Evolutionary conservation across 1,140 invertebrate species (phyloP).

Genomic region (Andricus grossulariae): DNA sequence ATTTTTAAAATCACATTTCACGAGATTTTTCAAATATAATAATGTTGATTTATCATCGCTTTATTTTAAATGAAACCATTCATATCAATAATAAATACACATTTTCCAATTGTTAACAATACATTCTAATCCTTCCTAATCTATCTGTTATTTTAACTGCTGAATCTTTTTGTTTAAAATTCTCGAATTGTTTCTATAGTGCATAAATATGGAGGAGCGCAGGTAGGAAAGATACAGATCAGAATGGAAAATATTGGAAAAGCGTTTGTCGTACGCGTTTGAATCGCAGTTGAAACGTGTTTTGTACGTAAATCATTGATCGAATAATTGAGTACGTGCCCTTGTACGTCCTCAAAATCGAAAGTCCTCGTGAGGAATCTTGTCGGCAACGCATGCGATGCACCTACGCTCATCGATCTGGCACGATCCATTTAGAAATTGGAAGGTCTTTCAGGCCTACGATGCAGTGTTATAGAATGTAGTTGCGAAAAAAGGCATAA

Average conservation of each 20-base stretch:
- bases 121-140: no score
- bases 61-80: no score
- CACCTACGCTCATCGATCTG: conserved; percentile 26
- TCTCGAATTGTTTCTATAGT: no score
- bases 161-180: no score
- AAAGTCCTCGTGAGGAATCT: conserved; percentile 22
- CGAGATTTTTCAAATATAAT: no score
- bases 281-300: not conserved
- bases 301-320: conserved; percentile 3
- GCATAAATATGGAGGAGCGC: no score
- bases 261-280: not conserved
- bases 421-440: conserved; percentile 24
- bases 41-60: no score
- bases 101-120: no score
- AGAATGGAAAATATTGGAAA: not conserved
- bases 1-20: no score
- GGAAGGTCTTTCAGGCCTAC: conserved; percentile 30
- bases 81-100: no score
- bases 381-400: conserved; percentile 8
- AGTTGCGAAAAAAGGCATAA: conserved; percentile 55
- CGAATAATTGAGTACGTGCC: conserved; percentile 3
- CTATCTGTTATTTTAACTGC: no score
- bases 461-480: conserved; percentile 50
- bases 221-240: no score
- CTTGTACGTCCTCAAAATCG: conserved; percentile 35